A percentile compares a stretch with the other conserved stretches of the same genome.
Evolutionary conservation across 2,888 invertebrate species (phyloP).

Genomic region (Biston betularia): DNA sequence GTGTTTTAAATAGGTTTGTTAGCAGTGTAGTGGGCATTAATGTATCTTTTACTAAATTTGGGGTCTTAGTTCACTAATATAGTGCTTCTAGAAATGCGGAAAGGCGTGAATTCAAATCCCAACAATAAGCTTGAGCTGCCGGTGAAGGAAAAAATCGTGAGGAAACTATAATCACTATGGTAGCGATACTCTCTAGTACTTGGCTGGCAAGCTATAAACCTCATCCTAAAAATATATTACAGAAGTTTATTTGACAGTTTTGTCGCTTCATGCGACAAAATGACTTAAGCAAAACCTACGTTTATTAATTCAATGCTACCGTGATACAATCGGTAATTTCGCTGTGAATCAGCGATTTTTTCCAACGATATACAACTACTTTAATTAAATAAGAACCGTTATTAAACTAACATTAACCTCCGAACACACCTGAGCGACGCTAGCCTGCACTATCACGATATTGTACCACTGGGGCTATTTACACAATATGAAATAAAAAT

Average conservation of each 20-base stretch:
- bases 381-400: conserved; percentile 46
- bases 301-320: conserved; percentile 34
- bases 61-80: too few species aligned
- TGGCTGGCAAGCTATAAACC: too few species aligned
- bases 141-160: too few species aligned
- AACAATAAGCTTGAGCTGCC: too few species aligned
- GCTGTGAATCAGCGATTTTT: conserved; percentile 48
- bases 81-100: too few species aligned
- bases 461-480: neutral
- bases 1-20: conserved; percentile 18
- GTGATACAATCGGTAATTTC: conserved; percentile 48
- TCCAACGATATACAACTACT: conserved; percentile 34
- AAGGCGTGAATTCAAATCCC: too few species aligned
- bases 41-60: neutral
- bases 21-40: neutral
- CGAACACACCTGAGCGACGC: conserved; percentile 3
- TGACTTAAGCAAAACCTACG: conserved; percentile 16
- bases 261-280: conserved; percentile 13
- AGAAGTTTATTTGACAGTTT: too few species aligned
- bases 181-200: too few species aligned
- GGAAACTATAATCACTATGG: too few species aligned
- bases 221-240: too few species aligned
- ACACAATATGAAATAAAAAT: neutral
- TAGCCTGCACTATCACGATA: neutral
- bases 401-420: conserved; percentile 40